phyloP scores from a whole-genome alignment of 2,888 invertebrate genomes.

The Brachylomia viminalis region DNA sequence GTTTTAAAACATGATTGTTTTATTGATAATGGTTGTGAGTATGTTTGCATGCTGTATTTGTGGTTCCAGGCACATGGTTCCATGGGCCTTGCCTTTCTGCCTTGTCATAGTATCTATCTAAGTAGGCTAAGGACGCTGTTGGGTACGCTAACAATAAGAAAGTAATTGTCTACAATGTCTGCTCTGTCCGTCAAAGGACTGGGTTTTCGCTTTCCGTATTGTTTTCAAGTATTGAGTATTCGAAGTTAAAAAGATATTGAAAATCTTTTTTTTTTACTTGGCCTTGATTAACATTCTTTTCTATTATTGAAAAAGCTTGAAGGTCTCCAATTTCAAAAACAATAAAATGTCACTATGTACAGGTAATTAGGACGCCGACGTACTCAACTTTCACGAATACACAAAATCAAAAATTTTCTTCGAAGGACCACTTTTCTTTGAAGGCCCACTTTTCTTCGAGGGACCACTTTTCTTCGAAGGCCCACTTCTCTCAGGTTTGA shows the following conservation, averaged over 20 bases:
- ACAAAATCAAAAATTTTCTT: slow-evolving; percentile 27
- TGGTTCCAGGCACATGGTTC: neutral
- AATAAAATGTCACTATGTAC: neutral
- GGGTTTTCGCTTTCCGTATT: neutral
- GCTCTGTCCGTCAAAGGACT: neutral
- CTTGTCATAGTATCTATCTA: neutral
- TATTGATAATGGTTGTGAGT: neutral
- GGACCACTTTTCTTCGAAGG: neutral
- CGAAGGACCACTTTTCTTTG: neutral
- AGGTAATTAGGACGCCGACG: slow-evolving; percentile 1
- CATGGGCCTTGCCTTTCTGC: neutral
- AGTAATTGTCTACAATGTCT: neutral
- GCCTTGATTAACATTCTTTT: neutral
- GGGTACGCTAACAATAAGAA: neutral
- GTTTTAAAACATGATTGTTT: neutral
- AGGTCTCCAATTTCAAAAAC: neutral
- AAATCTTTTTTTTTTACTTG: neutral
- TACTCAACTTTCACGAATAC: slow-evolving; percentile 13
- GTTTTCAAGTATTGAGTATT: neutral
- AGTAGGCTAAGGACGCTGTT: too few relatives aligned
- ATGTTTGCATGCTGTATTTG: neutral
- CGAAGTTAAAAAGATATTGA: neutral
- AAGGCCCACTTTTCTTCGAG: slow-evolving; percentile 4
- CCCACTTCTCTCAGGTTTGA: slow-evolving; percentile 7
- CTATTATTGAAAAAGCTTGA: neutral